A percentile compares a stretch with the other conserved stretches of the same genome.
Conservation (phyloP, 2,113 vertebrate genomes). For the Aviceda subcristata region DNA sequence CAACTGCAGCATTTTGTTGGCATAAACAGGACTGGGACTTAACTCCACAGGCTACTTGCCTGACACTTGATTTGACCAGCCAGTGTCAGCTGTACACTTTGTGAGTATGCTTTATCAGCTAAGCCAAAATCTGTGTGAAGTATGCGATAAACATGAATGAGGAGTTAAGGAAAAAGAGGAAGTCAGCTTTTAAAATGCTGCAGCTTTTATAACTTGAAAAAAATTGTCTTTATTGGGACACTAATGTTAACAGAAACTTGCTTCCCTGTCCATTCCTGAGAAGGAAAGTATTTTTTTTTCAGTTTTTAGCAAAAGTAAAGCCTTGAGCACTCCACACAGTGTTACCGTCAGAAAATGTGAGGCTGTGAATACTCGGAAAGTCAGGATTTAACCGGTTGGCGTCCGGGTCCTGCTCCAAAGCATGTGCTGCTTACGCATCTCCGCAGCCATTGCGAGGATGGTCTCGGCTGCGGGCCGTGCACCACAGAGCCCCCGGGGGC, state of each 20-base stretch:
- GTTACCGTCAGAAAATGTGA: not conserved
- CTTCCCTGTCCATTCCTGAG: not conserved
- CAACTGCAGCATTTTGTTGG: not conserved
- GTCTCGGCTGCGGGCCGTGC: accelerated
- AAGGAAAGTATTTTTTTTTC: not conserved
- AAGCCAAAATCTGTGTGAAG: not conserved
- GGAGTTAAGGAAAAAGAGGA: not conserved
- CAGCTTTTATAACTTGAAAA: not conserved
- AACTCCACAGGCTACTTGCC: not conserved
- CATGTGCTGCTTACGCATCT: not conserved
- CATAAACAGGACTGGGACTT: not conserved
- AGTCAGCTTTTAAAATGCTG: not conserved
- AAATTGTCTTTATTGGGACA: not conserved
- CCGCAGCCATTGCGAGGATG: not conserved
- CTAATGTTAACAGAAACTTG: not conserved
- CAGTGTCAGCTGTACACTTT: not conserved
- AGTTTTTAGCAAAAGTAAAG: not conserved
- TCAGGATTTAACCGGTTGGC: not conserved
- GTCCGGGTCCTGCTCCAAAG: not conserved
- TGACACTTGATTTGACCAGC: not conserved
- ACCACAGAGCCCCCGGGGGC: accelerated
- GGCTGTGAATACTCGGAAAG: not conserved
- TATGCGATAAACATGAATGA: not conserved
- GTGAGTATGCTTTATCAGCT: not conserved
- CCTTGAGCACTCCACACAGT: not conserved